Evolutionary conservation across 2,888 invertebrate species (phyloP).

Genomic region (Eremobia ochroleuca): DNA sequence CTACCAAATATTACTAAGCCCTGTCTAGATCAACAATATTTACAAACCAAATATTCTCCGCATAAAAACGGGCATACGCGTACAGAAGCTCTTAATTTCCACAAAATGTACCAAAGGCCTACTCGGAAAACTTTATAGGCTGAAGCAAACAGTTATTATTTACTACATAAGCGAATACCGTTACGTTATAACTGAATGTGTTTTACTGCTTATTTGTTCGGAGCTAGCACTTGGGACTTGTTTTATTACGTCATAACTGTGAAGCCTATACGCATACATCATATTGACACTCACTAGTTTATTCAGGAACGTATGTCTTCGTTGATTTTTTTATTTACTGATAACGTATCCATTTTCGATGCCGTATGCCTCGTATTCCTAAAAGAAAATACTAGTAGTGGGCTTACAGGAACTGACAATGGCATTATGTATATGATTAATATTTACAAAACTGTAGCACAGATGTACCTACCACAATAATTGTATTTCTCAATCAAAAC

Average conservation of each 20-base stretch:
- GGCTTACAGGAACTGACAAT: neutral
- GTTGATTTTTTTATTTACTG: neutral
- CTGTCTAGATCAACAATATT: conserved; percentile 14
- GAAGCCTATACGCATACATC: conserved; percentile 21
- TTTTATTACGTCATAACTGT: conserved; percentile 44
- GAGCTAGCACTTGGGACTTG: conserved; percentile 24
- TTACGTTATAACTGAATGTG: conserved; percentile 44
- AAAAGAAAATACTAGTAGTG: neutral
- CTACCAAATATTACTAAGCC: conserved; percentile 2
- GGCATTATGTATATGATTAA: neutral
- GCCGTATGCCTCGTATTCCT: neutral
- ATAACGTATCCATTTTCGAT: neutral
- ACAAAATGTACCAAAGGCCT: conserved; percentile 22
- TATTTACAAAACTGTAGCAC: neutral
- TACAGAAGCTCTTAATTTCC: conserved; percentile 38
- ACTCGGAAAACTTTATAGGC: conserved; percentile 41
- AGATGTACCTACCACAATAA: neutral
- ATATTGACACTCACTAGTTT: conserved; percentile 33
- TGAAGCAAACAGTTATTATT: conserved; percentile 50
- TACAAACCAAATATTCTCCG: conserved; percentile 12
- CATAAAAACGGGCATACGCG: conserved; percentile 22
- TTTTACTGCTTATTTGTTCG: conserved; percentile 55
- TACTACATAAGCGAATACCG: conserved; percentile 41
- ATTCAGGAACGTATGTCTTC: neutral
- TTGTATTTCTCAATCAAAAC: neutral